phyloP scores from a whole-genome alignment of 2,888 invertebrate genomes.

The Teleiodes luculella region DNA sequence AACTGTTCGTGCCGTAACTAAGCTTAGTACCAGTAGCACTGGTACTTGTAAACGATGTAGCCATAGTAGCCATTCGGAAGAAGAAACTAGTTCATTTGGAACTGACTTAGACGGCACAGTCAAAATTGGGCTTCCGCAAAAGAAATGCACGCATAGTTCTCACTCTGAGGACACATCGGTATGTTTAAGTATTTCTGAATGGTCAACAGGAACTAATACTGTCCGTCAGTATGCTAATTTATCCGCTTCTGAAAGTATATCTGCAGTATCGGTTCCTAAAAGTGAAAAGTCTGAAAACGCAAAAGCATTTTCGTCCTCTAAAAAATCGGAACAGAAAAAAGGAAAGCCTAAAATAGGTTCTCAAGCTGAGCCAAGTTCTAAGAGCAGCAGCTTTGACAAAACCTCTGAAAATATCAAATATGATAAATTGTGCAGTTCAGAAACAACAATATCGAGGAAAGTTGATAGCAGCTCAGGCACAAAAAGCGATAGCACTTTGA shows the following conservation, averaged over 20 bases:
- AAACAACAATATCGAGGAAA: slow-evolving; percentile 73
- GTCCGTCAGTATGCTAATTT: slow-evolving; percentile 88
- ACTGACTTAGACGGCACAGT: slow-evolving; percentile 91
- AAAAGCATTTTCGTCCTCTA: slow-evolving; percentile 66
- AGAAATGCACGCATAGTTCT: slow-evolving; percentile 89
- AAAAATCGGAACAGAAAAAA: slow-evolving; percentile 72
- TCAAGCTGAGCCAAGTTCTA: slow-evolving; percentile 74
- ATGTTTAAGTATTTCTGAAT: slow-evolving; percentile 90
- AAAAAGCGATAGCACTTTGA: slow-evolving; percentile 88
- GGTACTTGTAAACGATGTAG: slow-evolving; percentile 80
- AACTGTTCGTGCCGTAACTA: slow-evolving; percentile 70
- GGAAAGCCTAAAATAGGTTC: slow-evolving; percentile 53
- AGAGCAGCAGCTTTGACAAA: slow-evolving; percentile 79
- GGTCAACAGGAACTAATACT: slow-evolving; percentile 92
- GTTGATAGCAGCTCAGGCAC: slow-evolving; percentile 83
- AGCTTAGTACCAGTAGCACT: slow-evolving; percentile 68
- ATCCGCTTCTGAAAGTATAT: slow-evolving; percentile 83
- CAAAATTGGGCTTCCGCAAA: slow-evolving; percentile 86
- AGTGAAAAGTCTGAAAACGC: slow-evolving; percentile 80
- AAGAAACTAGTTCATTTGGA: slow-evolving; percentile 86
- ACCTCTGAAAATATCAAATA: slow-evolving; percentile 76
- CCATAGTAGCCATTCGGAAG: slow-evolving; percentile 86
- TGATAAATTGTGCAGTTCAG: slow-evolving; percentile 81
- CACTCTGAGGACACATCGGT: slow-evolving; percentile 93
- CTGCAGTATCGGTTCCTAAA: slow-evolving; percentile 79